Percentiles rank a stretch among this genome's conserved stretches.
Evolutionary conservation across 2,888 invertebrate genomes (phyloP).

Genomic region (Ceramica pisi): DNA sequence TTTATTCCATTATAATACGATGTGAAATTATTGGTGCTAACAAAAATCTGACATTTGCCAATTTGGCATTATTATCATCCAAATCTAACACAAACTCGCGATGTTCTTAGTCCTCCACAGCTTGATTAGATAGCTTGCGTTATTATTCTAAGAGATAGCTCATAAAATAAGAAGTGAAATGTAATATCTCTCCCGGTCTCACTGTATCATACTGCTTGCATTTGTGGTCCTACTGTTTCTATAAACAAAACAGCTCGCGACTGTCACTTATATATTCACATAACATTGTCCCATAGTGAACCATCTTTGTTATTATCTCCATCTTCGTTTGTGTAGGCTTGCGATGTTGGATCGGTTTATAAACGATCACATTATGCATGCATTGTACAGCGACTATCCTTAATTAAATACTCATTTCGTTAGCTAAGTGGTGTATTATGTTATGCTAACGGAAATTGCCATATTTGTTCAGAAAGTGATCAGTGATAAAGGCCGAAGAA

Average conservation of each 20-base stretch:
- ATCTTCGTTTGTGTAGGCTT: constrained; percentile 11
- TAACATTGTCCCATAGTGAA: constrained; percentile 15
- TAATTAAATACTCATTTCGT: constrained; percentile 51
- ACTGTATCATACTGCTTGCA: neutral
- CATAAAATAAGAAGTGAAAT: neutral
- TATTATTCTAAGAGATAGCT: no score
- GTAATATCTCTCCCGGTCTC: neutral
- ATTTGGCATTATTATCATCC: neutral
- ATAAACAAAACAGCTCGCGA: constrained; percentile 7
- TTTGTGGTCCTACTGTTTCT: neutral
- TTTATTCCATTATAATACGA: neutral
- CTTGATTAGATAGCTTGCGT: neutral
- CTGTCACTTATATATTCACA: constrained; percentile 8
- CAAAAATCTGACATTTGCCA: neutral
- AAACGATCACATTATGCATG: constrained; percentile 50
- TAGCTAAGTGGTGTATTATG: constrained; percentile 26
- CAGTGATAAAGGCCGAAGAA: constrained; percentile 3
- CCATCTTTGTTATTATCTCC: constrained; percentile 17
- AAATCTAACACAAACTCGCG: neutral
- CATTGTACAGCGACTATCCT: constrained; percentile 37
- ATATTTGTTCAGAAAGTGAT: constrained; percentile 36
- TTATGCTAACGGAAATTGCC: constrained; percentile 29
- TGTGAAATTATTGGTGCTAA: neutral
- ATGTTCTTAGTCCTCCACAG: neutral
- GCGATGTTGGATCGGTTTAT: constrained; percentile 7